These are phyloP conservation scores for Ips nitidus DNA, from an alignment of 1,140 invertebrate genomes.

Conservation along the genomic window DNA sequence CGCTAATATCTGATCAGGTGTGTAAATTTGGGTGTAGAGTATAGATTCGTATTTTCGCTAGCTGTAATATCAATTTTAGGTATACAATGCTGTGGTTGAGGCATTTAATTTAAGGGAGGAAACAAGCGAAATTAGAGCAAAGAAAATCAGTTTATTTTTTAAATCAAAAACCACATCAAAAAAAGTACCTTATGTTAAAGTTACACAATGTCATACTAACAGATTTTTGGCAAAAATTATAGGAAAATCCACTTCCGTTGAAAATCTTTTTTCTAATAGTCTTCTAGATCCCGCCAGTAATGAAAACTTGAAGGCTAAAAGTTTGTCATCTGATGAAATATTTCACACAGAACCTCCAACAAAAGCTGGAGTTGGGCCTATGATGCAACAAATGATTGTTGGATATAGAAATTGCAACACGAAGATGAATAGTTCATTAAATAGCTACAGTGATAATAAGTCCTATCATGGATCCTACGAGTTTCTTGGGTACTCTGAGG, in stretches of 20 bases:
- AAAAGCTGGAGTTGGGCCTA: conserved; percentile 42
- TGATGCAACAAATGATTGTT: conserved; percentile 21
- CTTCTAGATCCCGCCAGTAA: conserved; percentile 23
- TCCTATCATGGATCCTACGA: conserved; percentile 47
- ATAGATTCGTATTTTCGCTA: conserved; percentile 30
- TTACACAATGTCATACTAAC: conserved; percentile 48
- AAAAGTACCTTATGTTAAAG: conserved; percentile 45
- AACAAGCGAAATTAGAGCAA: conserved; percentile 37
- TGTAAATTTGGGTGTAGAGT: conserved; percentile 18
- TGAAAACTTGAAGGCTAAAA: conserved; percentile 46
- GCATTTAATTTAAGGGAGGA: conserved; percentile 54
- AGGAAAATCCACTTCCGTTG: conserved; percentile 51
- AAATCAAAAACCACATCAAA: conserved; percentile 41
- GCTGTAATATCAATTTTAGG: conserved; percentile 39
- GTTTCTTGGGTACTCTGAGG: conserved; percentile 36
- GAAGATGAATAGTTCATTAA: conserved; percentile 21
- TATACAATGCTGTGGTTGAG: conserved; percentile 55
- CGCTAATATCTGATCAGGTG: conserved; percentile 60
- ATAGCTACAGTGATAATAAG: conserved; percentile 35
- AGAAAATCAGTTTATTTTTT: conserved; percentile 45
- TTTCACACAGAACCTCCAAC: conserved; percentile 41
- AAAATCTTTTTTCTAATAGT: conserved; percentile 48
- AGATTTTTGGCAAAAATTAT: conserved; percentile 54
- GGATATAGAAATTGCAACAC: conserved; percentile 35
- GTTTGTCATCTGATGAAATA: conserved; percentile 49